A percentile compares a stretch with the other conserved stretches of the same genome.
Evolutionary conservation across 2,113 vertebrate genomes (phyloP).

Genomic region (Romanogobio albipinnatus): DNA sequence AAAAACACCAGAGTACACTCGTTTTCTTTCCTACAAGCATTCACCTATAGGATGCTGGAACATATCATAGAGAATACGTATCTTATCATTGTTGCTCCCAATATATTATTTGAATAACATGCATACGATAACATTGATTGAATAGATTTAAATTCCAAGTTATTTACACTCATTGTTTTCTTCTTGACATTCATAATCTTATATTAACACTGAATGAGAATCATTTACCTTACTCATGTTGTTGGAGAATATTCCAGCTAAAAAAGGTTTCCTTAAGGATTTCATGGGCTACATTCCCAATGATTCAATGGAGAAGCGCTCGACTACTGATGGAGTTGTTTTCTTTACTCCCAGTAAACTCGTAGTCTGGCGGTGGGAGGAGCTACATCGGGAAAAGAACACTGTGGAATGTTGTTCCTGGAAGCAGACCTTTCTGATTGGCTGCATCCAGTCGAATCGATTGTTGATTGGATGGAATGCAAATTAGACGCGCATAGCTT

Average conservation of each 20-base stretch:
- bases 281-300: slow-evolving; percentile 29
- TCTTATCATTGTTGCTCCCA: not conserved
- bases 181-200: not conserved
- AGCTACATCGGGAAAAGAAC: slow-evolving; percentile 46
- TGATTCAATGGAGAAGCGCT: not conserved
- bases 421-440: slow-evolving; percentile 31
- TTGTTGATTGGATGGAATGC: slow-evolving; percentile 63
- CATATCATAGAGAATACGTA: not conserved
- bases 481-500: slow-evolving; percentile 20
- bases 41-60: not conserved
- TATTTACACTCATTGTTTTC: not conserved
- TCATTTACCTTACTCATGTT: slow-evolving; percentile 55
- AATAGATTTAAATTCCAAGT: not conserved
- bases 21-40: not conserved
- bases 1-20: not conserved
- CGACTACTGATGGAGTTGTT: slow-evolving; percentile 14
- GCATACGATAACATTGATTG: not conserved
- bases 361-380: slow-evolving; percentile 61
- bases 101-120: not conserved
- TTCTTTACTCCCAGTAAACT: slow-evolving; percentile 45
- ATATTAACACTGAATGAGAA: not conserved
- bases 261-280: not conserved
- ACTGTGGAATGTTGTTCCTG: slow-evolving; percentile 63
- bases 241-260: slow-evolving; percentile 30
- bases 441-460: not conserved